phyloP scores from a whole-genome alignment of 2,113 vertebrate species.

The Coryphaenoides rupestris region DNA sequence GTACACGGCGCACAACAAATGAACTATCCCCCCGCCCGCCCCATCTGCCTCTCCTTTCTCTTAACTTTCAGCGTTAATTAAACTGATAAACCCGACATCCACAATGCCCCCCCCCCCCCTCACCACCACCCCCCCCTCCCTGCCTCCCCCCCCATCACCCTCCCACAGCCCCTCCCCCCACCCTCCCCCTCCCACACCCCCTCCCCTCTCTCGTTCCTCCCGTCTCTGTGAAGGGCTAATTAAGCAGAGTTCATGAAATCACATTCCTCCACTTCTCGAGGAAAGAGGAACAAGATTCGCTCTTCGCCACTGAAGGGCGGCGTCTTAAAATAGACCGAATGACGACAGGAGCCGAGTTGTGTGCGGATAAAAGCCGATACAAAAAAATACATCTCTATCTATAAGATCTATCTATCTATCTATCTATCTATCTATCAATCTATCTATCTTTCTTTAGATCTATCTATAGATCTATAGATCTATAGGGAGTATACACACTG shows the following conservation, averaged over 20 bases:
- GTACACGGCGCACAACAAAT: conserved; percentile 7
- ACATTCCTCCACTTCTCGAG: conserved; percentile 58
- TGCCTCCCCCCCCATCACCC: conserved; percentile 2
- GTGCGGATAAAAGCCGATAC: conserved; percentile 31
- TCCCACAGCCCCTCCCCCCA: too few species aligned
- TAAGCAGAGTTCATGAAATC: conserved; percentile 68
- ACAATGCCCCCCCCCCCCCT: neutral
- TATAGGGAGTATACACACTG: too few species aligned
- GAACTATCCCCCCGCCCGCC: too few species aligned
- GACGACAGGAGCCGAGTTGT: conserved; percentile 43
- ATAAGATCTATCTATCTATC: too few species aligned
- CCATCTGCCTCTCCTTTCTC: conserved; percentile 14
- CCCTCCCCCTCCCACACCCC: neutral
- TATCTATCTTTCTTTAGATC: too few species aligned
- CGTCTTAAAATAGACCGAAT: conserved; percentile 32
- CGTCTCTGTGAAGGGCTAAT: conserved; percentile 64
- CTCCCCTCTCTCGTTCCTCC: conserved; percentile 17
- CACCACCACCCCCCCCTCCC: conserved; percentile 1
- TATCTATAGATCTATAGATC: too few species aligned
- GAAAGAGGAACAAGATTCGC: too few species aligned
- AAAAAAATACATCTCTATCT: conserved; percentile 1
- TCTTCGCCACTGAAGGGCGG: conserved; percentile 47
- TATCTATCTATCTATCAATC: too few species aligned
- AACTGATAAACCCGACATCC: conserved; percentile 56
- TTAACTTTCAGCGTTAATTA: conserved; percentile 67